Conservation (phyloP, 2,888 invertebrate genomes). For the Papilio demoleus region DNA sequence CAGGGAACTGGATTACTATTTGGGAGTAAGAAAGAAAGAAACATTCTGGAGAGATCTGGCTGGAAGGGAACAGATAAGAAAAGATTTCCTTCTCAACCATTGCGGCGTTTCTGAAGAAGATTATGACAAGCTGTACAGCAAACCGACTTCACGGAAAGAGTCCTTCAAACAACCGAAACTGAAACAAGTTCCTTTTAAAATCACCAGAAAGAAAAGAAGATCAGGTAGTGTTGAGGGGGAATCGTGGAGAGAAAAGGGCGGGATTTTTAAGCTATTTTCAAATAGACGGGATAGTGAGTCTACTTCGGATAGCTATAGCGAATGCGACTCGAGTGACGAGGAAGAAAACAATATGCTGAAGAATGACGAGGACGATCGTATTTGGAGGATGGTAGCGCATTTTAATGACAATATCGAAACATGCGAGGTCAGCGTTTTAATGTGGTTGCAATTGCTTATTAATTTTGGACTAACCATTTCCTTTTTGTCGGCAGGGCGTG, state of each 20-base stretch:
- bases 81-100: conserved; percentile 74
- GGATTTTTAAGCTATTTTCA: conserved; percentile 71
- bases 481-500: conserved; percentile 87
- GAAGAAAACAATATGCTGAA: conserved; percentile 38
- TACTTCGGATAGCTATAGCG: conserved; percentile 77
- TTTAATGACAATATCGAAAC: conserved; percentile 50
- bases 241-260: conserved; percentile 70
- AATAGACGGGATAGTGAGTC: conserved; percentile 71
- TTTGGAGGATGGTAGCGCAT: conserved; percentile 52
- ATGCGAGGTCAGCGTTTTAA: conserved; percentile 37
- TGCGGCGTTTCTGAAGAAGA: conserved; percentile 74
- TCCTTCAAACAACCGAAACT: conserved; percentile 61
- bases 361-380: conserved; percentile 44
- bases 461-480: conserved; percentile 5
- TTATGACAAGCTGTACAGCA: conserved; percentile 65
- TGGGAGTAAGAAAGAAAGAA: conserved; percentile 72
- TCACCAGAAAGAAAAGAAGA: conserved; percentile 66
- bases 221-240: conserved; percentile 60
- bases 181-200: conserved; percentile 78
- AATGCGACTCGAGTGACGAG: conserved; percentile 66
- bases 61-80: conserved; percentile 72
- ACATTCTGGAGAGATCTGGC: conserved; percentile 73
- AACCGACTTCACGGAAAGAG: conserved; percentile 52
- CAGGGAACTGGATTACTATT: conserved; percentile 73
- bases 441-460: conserved; percentile 41